A percentile compares a stretch with the other conserved stretches of the same genome.
phyloP scores from a whole-genome alignment of 2,888 invertebrate species.

The Netelia melanura region DNA sequence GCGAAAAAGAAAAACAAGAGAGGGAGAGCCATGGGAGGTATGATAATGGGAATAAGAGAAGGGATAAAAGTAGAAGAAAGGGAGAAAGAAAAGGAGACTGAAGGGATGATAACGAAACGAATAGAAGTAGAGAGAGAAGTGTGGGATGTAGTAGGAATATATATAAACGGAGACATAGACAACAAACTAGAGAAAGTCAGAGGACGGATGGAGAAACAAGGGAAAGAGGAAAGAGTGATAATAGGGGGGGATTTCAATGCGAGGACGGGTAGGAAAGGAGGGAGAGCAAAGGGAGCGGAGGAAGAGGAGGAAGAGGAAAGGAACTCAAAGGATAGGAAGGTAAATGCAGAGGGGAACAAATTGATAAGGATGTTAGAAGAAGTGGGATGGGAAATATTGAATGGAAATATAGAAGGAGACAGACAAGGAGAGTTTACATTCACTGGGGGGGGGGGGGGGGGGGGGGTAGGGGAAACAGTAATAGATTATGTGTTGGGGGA shows the following conservation, averaged over 20 bases:
- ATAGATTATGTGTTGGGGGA: neutral
- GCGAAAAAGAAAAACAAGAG: neutral
- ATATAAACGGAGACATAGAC: constrained; percentile 11
- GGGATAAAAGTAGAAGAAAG: neutral
- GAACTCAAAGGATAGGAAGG: constrained; percentile 10
- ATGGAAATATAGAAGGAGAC: constrained; percentile 18
- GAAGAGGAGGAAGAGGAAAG: neutral
- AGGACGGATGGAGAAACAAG: neutral
- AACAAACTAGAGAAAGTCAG: neutral
- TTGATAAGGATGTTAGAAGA: neutral
- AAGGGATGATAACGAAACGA: constrained; percentile 4
- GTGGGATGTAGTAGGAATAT: constrained; percentile 10
- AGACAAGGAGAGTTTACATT: constrained; percentile 18
- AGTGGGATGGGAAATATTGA: constrained; percentile 11
- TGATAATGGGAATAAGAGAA: neutral
- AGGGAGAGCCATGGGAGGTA: neutral
- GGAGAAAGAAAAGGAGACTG: neutral
- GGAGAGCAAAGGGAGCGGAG: neutral
- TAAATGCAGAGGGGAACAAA: neutral
- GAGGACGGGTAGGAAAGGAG: constrained; percentile 2
- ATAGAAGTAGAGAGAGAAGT: constrained; percentile 6
- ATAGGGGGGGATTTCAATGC: constrained; percentile 19
- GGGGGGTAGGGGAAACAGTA: neutral
- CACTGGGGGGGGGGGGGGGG: no score
- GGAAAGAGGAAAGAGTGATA: neutral